A percentile compares a stretch with the other conserved stretches of the same genome.
These are phyloP conservation scores for Plutomurus gul DNA, from an alignment of 1,140 invertebrate genomes.

Conservation along the genomic window DNA sequence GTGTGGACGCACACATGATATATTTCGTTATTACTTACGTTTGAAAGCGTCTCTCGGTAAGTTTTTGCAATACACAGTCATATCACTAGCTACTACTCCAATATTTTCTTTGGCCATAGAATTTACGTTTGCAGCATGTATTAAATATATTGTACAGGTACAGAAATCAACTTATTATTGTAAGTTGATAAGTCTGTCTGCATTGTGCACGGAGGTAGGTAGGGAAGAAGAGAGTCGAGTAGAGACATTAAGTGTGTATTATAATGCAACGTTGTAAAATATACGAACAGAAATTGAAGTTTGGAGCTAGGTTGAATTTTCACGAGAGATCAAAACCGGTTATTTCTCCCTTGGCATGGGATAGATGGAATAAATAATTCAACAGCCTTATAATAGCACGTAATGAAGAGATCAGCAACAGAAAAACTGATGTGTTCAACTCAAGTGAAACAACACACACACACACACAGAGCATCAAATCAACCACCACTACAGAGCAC, in stretches of 20 bases:
- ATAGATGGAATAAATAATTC: slow-evolving; percentile 42
- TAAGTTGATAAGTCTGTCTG: background rate
- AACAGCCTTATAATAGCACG: slow-evolving; percentile 44
- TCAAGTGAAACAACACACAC: background rate
- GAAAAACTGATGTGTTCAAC: slow-evolving; percentile 5
- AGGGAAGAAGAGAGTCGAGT: background rate
- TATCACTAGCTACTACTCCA: background rate
- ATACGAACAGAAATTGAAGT: slow-evolving; percentile 18
- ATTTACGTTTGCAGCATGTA: background rate
- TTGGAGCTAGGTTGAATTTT: slow-evolving; percentile 16
- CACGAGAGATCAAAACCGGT: slow-evolving; percentile 31
- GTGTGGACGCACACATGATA: too few species aligned
- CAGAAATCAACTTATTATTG: too few species aligned
- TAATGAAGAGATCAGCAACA: slow-evolving; percentile 46
- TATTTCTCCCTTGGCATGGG: slow-evolving; percentile 2
- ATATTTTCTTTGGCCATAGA: background rate
- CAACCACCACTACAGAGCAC: background rate
- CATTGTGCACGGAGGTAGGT: background rate
- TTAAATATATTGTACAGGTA: background rate
- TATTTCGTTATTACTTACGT: too few species aligned
- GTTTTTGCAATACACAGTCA: background rate
- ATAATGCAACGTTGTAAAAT: slow-evolving; percentile 25
- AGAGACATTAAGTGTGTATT: slow-evolving; percentile 18
- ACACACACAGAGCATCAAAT: background rate
- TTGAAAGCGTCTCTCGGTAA: too few species aligned